Base-by-base conservation (phyloP, 1,140 invertebrate genomes). In the Saccostrea glomerata region DNA sequence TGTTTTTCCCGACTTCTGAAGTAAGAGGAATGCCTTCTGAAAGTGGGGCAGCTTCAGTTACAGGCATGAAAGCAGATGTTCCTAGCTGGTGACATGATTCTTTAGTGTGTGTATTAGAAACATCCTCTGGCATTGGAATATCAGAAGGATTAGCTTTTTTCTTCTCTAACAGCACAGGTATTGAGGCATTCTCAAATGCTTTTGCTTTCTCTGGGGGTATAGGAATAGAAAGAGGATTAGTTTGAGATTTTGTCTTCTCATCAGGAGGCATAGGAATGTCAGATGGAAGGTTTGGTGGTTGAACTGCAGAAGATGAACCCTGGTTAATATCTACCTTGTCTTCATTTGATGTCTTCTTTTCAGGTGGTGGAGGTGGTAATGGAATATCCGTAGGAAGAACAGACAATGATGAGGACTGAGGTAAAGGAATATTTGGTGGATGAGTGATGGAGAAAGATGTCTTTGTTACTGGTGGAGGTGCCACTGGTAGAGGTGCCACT, bases 331-430 rank as follows among this genome's bases (percentile, higher is more conserved):
- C 30, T 5, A 66, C 23, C 17, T 84, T 55, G 82, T 54, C 40
- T 56, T 55, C 82, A 20, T 55, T 84, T 56, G 20, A 25, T 23
- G 40, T 54, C 12, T 12, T 20, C 54, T 54, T 54, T 17, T 84
- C 82, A 56, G 40, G 82, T n/a, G 40, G 82, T 23, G 55, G 82
- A 54, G 82, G 82, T 17, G 82, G 82, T 36, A 77, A 77, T 77
- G 70, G 70, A 77, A 77, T 77, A 30, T 77, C 70, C 36, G 70
- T 77, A 36, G 23, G 70, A 30, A 77, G 30, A 77, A 77, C 70
- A 30, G 70, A 17, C 23, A 77, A 36, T 36, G 70, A 2, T 36
- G 70, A 36, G 15, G 70, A 36, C 25, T 77, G 70, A 25, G 70
- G 70, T 17, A 77, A 17, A 36, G 70, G 25, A 77, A 30, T 77